A percentile compares a stretch with the other conserved stretches of the same genome.
Conservation (phyloP, 2,888 invertebrate species). For the Ptilodon capucinus region DNA sequence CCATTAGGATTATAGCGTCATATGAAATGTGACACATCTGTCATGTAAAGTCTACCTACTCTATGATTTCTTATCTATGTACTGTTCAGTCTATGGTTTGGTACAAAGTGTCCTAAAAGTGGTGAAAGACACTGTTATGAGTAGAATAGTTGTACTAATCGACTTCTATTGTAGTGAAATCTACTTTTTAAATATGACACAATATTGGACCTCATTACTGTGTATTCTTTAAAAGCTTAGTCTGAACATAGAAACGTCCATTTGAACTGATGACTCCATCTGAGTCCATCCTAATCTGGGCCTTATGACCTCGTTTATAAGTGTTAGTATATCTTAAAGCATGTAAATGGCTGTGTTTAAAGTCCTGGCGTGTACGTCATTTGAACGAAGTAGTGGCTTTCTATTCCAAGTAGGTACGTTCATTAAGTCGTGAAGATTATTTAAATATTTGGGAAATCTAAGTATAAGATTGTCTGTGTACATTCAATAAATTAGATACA, state of each 20-base stretch:
- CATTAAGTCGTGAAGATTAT: not conserved
- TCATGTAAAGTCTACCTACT: constrained; percentile 13
- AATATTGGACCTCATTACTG: constrained; percentile 21
- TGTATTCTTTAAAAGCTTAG: constrained; percentile 16
- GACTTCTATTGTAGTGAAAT: constrained; percentile 15
- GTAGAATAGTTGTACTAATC: constrained; percentile 19
- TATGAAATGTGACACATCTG: constrained; percentile 10
- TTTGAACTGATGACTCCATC: not conserved
- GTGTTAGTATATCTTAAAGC: not conserved
- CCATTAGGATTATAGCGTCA: constrained; percentile 17
- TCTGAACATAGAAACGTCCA: constrained; percentile 1
- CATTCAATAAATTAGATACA: too few relatives aligned
- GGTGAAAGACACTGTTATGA: not conserved
- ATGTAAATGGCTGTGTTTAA: constrained; percentile 3
- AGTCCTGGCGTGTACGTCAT: constrained; percentile 7
- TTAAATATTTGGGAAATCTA: not conserved
- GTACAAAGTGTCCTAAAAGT: not conserved
- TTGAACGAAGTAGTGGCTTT: constrained; percentile 3
- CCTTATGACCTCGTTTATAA: not conserved
- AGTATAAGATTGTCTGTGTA: too few relatives aligned
- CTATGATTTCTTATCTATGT: constrained; percentile 3
- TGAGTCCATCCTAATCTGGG: not conserved
- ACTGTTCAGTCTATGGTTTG: constrained; percentile 7
- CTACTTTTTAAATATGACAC: constrained; percentile 10
- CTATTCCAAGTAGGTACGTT: not conserved